phyloP scores from a whole-genome alignment of 2,888 invertebrate genomes.

The Tipula helvola region DNA sequence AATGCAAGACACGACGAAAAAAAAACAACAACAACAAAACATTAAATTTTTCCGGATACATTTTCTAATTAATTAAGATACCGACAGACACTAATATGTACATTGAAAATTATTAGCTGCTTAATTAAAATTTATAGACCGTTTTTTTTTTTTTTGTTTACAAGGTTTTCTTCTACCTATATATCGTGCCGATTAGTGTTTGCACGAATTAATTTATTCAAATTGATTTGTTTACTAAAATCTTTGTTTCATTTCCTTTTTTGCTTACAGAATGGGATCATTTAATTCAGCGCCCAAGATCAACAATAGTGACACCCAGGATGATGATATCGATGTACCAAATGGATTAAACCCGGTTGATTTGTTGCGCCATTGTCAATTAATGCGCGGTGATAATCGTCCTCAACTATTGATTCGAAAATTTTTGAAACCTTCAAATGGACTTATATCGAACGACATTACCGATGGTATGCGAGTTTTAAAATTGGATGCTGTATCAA shows the following conservation, averaged over 20 bases:
- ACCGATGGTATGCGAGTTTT: slow-evolving; percentile 31
- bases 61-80: neutral
- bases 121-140: neutral
- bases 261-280: slow-evolving; percentile 51
- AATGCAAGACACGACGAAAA: neutral
- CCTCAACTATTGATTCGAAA: slow-evolving; percentile 36
- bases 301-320: slow-evolving; percentile 47
- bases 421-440: slow-evolving; percentile 26
- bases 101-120: neutral
- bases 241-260: neutral
- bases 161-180: neutral
- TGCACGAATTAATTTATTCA: neutral
- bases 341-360: slow-evolving; percentile 37
- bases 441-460: slow-evolving; percentile 24
- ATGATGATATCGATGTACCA: slow-evolving; percentile 41
- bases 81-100: neutral
- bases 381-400: slow-evolving; percentile 35
- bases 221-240: neutral
- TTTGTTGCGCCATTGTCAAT: slow-evolving; percentile 41
- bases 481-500: slow-evolving; percentile 37
- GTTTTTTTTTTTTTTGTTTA: neutral
- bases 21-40: neutral
- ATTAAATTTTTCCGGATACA: neutral
- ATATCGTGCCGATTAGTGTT: neutral
- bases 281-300: slow-evolving; percentile 55